Base-by-base conservation (phyloP, 2,797 vertebrate species). In the Lateolabrax maculatus region DNA sequence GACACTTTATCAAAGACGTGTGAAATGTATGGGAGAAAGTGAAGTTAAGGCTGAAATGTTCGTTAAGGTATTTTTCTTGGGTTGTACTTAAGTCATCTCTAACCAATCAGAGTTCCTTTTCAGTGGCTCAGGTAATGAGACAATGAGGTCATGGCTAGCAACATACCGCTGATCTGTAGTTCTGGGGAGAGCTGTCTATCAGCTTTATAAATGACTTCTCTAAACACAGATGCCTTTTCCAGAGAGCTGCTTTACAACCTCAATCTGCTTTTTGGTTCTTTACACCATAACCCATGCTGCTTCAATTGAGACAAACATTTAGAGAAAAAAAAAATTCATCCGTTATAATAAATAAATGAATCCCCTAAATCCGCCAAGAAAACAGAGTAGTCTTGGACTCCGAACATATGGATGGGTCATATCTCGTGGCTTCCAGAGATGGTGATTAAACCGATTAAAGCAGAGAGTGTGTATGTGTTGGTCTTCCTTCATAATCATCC, bases 291-390 rank as follows among this genome's bases (percentile, higher is more conserved):
- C 41, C 34, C 37, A 51, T 23, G 23, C 36, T 29, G 25, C 25
- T 73, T 57, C 16, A 72, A 69, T 21, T 27, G 3, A 21, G 37
- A 34, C 7, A 46, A 2, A 56, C 23, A 51, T 48, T 55, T 39
- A 19, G 6, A 52, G 43, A 27, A 75, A n/a, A 37, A n/a, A 37
- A 31, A 7, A 41, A 75, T 56, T 27, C 0, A 41, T 58, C 19
- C 25, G 7, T 75, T 58, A 80, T 9, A 63, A 2, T 34, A 72
- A 73, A 75, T 44, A 69, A 52, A 75, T 44, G 66, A 52, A 76
- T 66, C 19, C 36, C 13, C 5, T 23, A 60, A 53, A 70, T 55
- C 44, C 23, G 11, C n/a, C 3, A 13, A 52, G 13, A 69, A 60
- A 60, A 21, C 72, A 77, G 44, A 75, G 72, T 36, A 23, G 11